phyloP scores from a whole-genome alignment of 1,140 invertebrate genomes.

The Archegozetes longisetosus region DNA sequence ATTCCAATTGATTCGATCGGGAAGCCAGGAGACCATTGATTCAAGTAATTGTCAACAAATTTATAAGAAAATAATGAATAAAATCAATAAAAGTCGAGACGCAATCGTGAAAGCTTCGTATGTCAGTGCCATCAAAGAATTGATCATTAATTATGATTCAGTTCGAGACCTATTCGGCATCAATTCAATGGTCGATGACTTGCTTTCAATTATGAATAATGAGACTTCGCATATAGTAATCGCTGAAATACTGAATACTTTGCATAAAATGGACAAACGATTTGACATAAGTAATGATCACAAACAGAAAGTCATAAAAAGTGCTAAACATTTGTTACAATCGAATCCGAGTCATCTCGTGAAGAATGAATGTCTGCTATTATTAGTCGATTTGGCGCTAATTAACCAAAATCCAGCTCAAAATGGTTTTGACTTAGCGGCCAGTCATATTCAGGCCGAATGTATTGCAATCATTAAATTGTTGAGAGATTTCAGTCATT shows the following conservation, averaged over 20 bases:
- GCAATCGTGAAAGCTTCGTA: background rate
- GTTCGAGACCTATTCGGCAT: background rate
- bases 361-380: constrained; percentile 53
- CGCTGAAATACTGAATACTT: constrained; percentile 22
- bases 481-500: constrained; percentile 58
- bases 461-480: constrained; percentile 43
- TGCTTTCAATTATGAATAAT: constrained; percentile 15
- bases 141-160: background rate
- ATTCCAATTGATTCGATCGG: background rate
- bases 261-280: constrained; percentile 21
- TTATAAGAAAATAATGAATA: background rate
- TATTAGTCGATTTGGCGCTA: constrained; percentile 24
- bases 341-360: constrained; percentile 54
- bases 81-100: background rate
- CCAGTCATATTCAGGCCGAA: constrained; percentile 23
- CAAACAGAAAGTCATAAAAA: constrained; percentile 1
- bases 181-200: background rate
- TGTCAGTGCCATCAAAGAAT: background rate
- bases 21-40: background rate
- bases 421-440: background rate
- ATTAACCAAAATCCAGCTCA: constrained; percentile 4
- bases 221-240: constrained; percentile 30
- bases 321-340: constrained; percentile 26
- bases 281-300: background rate
- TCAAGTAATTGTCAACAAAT: background rate